Percentiles rank a stretch among this genome's conserved stretches.
These are phyloP conservation scores for Zophobas morio DNA, from an alignment of 1,140 invertebrate species.

Conservation along the genomic window DNA sequence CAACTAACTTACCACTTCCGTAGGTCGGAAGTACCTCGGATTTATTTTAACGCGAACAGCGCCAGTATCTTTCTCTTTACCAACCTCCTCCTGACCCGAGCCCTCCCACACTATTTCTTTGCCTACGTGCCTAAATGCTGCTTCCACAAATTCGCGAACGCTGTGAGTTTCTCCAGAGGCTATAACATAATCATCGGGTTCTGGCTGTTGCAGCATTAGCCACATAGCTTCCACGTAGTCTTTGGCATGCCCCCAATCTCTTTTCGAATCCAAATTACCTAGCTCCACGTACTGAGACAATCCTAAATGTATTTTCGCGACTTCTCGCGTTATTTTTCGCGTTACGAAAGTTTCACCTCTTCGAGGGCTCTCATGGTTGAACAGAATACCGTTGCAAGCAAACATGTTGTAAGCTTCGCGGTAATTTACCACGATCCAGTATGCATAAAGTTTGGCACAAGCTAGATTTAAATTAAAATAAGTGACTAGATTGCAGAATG, in stretches of 20 bases:
- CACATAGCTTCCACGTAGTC: conserved; percentile 99
- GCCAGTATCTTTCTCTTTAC: conserved; percentile 86
- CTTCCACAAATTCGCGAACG: conserved; percentile 97
- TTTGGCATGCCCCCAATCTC: conserved; percentile 99
- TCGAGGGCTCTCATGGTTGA: conserved; percentile 99
- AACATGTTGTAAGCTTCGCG: conserved; percentile 98
- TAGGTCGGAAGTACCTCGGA: conserved; percentile 96
- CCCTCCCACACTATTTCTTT: conserved; percentile 89
- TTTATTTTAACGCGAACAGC: conserved; percentile 92
- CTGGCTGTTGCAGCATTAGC: conserved; percentile 97
- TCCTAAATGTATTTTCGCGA: conserved; percentile 95
- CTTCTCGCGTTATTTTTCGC: conserved; percentile 96
- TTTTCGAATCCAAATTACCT: conserved; percentile 95
- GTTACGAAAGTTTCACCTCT: conserved; percentile 99
- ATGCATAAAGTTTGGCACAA: conserved; percentile 98
- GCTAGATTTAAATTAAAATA: conserved; percentile 73
- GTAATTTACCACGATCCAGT: conserved; percentile 99
- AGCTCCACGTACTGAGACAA: conserved; percentile 91
- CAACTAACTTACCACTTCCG: conserved; percentile 91
- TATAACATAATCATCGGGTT: conserved; percentile 97
- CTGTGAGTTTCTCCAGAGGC: conserved; percentile 96
- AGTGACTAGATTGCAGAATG: no score
- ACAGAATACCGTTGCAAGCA: conserved; percentile 98
- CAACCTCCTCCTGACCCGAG: conserved; percentile 87
- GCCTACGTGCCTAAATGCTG: conserved; percentile 87